Evolutionary conservation across 2,113 vertebrate species (phyloP).

Genomic region (Callipepla squamata): DNA sequence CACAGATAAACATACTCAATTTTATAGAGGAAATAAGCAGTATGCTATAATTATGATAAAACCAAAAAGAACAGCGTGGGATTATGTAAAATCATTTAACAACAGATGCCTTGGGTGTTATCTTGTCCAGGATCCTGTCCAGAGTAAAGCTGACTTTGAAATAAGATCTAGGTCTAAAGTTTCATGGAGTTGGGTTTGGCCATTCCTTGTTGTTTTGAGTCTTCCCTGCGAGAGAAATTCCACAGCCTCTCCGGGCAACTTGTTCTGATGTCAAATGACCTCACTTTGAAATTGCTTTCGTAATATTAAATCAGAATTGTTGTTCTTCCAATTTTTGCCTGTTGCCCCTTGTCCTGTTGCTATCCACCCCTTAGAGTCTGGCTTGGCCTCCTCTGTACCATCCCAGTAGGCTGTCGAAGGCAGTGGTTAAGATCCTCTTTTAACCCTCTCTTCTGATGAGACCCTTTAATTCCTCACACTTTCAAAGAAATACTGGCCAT

Average conservation of each 20-base stretch:
- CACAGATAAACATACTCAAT: neutral
- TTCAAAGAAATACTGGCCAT: neutral
- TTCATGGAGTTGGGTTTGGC: rapidly evolving
- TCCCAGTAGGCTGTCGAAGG: neutral
- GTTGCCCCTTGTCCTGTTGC: neutral
- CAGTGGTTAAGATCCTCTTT: neutral
- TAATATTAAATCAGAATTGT: neutral
- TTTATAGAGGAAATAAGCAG: neutral
- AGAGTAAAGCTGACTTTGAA: neutral
- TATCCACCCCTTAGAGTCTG: neutral
- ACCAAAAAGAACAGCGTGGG: neutral
- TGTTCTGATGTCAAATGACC: neutral
- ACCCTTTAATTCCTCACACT: neutral
- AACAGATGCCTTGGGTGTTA: neutral
- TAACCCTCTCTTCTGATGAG: neutral
- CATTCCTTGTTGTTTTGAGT: neutral
- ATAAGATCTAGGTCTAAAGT: neutral
- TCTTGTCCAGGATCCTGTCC: neutral
- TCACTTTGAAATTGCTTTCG: neutral
- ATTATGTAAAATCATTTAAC: neutral
- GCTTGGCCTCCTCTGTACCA: neutral
- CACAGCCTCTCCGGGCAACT: neutral
- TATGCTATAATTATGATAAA: neutral
- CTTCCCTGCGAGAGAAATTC: neutral
- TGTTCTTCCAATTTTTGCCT: neutral